These are phyloP conservation scores for Galaxea fascicularis DNA, from an alignment of 92 coral and sea anemone genomes.

Conservation along the genomic window DNA sequence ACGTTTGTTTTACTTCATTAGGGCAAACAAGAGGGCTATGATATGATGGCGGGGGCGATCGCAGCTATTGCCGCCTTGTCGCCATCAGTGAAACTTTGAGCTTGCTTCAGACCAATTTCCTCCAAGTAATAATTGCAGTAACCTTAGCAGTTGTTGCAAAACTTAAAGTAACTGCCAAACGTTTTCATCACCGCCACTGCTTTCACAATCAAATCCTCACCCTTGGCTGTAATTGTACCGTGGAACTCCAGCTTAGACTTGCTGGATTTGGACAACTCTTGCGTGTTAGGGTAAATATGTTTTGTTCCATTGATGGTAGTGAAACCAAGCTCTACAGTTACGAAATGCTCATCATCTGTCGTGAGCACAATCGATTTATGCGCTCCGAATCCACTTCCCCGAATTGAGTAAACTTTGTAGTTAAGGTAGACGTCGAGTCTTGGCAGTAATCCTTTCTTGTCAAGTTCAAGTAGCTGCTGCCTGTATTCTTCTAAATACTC, in stretches of 20 bases:
- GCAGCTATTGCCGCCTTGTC: slow-evolving; percentile 31
- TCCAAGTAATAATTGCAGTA: slow-evolving; percentile 68
- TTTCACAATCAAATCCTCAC: slow-evolving; percentile 32
- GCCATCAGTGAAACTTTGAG: slow-evolving; percentile 46
- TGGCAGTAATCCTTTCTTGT: slow-evolving; percentile 46
- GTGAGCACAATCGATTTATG: slow-evolving; percentile 76
- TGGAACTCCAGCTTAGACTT: slow-evolving; percentile 42
- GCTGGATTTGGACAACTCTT: background rate
- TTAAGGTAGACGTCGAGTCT: slow-evolving; percentile 3
- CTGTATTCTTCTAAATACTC: slow-evolving; percentile 38
- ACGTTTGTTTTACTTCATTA: too few relatives aligned
- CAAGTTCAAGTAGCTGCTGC: slow-evolving; percentile 25
- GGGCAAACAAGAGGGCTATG: background rate
- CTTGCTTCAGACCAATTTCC: slow-evolving; percentile 57
- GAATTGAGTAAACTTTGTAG: slow-evolving; percentile 62
- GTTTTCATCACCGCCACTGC: slow-evolving; percentile 64
- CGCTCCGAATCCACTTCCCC: slow-evolving; percentile 51
- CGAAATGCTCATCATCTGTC: slow-evolving; percentile 47
- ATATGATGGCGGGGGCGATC: slow-evolving; percentile 26
- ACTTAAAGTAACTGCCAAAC: slow-evolving; percentile 71
- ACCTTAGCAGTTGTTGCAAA: slow-evolving; percentile 69
- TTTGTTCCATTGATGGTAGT: slow-evolving; percentile 28
- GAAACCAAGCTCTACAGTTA: slow-evolving; percentile 74
- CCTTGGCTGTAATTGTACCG: slow-evolving; percentile 42
- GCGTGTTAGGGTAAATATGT: slow-evolving; percentile 51